Percentiles rank a stretch among this genome's conserved stretches.
phyloP scores from a whole-genome alignment of 2,113 vertebrate genomes.

The Phylloscopus whistleri region DNA sequence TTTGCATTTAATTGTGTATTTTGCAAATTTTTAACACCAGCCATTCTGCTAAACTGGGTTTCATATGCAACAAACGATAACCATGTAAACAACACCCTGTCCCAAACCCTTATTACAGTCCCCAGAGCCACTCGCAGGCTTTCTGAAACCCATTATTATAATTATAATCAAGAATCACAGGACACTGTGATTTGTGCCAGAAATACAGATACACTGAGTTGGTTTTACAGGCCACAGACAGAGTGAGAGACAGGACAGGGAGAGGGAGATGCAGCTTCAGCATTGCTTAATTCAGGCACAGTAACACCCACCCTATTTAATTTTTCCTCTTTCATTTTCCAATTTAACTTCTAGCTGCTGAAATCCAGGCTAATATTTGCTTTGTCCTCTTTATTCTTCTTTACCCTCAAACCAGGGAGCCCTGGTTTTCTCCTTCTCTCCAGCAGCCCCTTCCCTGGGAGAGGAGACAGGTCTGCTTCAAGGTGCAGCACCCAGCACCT shows the following conservation, averaged over 20 bases:
- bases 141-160: constrained; percentile 78
- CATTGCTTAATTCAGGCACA: not conserved
- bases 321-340: constrained; percentile 17
- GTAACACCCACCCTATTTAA: not conserved
- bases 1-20: constrained; percentile 65
- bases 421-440: not conserved
- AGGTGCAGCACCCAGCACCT: not conserved
- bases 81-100: constrained; percentile 67
- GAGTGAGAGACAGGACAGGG: not conserved
- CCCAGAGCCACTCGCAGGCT: constrained; percentile 67
- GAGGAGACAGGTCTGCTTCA: not conserved
- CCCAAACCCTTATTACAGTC: constrained; percentile 70
- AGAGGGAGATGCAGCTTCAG: not conserved
- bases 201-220: constrained; percentile 62
- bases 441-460: not conserved
- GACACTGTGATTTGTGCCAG: constrained; percentile 72
- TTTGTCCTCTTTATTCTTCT: not conserved
- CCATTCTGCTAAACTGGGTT: constrained; percentile 59
- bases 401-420: not conserved
- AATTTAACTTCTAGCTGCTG: not conserved
- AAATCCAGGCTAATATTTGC: not conserved
- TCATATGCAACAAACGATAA: constrained; percentile 69
- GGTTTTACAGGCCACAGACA: not conserved
- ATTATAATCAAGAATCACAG: constrained; percentile 77
- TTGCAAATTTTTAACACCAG: constrained; percentile 54